A percentile compares a stretch with the other conserved stretches of the same genome.
phyloP scores from a whole-genome alignment of 2,888 invertebrate genomes.

The Hanleya hanleyi region DNA sequence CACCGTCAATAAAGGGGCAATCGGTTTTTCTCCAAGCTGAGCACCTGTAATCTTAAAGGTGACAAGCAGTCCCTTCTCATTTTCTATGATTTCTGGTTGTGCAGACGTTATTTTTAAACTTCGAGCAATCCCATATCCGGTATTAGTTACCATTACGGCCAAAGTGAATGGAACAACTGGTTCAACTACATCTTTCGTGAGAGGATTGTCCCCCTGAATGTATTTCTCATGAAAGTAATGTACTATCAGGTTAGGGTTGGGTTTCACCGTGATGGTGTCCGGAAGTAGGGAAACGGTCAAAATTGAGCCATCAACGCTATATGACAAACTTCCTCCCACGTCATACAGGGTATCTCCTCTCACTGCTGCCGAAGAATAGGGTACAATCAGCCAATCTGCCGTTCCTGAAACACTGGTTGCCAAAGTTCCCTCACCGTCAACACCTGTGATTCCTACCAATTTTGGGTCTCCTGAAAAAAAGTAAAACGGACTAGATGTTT shows the following conservation, averaged over 20 bases:
- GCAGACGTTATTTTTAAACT: constrained; percentile 48
- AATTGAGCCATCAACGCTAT: constrained; percentile 41
- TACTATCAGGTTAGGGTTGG: constrained; percentile 49
- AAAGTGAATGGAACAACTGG: constrained; percentile 49
- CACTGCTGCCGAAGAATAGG: constrained; percentile 50
- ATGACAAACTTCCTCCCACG: constrained; percentile 50
- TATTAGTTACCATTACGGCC: constrained; percentile 46
- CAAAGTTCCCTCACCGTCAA: constrained; percentile 44
- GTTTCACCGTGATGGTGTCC: constrained; percentile 53
- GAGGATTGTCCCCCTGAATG: constrained; percentile 50
- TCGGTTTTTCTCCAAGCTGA: constrained; percentile 30
- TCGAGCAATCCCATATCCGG: constrained; percentile 47
- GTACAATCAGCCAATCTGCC: constrained; percentile 51
- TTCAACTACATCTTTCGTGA: constrained; percentile 46
- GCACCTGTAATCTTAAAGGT: constrained; percentile 50
- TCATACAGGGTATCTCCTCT: constrained; percentile 43
- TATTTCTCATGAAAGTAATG: constrained; percentile 57
- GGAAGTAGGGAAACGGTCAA: constrained; percentile 49
- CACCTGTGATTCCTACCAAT: constrained; percentile 41
- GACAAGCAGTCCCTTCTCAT: constrained; percentile 52
- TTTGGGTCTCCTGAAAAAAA: constrained; percentile 37
- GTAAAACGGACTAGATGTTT: too few species aligned
- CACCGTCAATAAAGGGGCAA: constrained; percentile 46
- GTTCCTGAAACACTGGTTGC: constrained; percentile 34
- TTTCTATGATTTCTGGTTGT: constrained; percentile 57